Conservation (phyloP, 2,888 invertebrate species). For the Amphipoea oculea region DNA sequence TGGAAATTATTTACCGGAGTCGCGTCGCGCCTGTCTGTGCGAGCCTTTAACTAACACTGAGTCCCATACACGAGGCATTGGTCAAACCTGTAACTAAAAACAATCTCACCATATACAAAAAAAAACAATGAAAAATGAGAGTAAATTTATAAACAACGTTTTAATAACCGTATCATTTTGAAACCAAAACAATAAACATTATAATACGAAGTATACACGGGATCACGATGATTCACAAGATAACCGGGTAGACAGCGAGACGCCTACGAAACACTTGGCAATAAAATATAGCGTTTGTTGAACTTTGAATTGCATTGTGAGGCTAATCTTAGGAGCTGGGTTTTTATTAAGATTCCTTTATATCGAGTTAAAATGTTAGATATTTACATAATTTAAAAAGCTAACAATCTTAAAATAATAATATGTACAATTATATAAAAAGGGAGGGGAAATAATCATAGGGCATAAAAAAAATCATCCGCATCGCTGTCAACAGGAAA, state of each 20-base stretch:
- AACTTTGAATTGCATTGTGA: slow-evolving; percentile 55
- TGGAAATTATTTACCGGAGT: not conserved
- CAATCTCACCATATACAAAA: slow-evolving; percentile 4
- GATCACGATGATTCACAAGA: slow-evolving; percentile 59
- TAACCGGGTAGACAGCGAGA: slow-evolving; percentile 46
- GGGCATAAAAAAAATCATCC: too few relatives aligned
- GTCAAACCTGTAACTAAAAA: slow-evolving; percentile 2
- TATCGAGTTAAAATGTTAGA: slow-evolving; percentile 5
- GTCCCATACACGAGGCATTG: not conserved
- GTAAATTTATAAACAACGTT: slow-evolving; percentile 7
- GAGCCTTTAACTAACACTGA: not conserved
- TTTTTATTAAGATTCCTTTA: slow-evolving; percentile 9
- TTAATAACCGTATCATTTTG: slow-evolving; percentile 37
- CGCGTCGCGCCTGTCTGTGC: not conserved
- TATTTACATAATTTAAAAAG: not conserved
- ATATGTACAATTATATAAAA: too few relatives aligned
- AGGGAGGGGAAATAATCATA: too few relatives aligned
- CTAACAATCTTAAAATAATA: too few relatives aligned
- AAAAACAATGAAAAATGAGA: slow-evolving; percentile 1
- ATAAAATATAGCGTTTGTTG: slow-evolving; percentile 61
- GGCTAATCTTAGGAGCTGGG: slow-evolving; percentile 26
- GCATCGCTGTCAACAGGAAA: too few relatives aligned
- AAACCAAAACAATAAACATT: slow-evolving; percentile 35
- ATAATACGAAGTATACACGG: slow-evolving; percentile 27
- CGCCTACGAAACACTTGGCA: slow-evolving; percentile 61